A percentile compares a stretch with the other conserved stretches of the same genome.
phyloP scores from a whole-genome alignment of 2,888 invertebrate species.

The Tupiocoris notatus region DNA sequence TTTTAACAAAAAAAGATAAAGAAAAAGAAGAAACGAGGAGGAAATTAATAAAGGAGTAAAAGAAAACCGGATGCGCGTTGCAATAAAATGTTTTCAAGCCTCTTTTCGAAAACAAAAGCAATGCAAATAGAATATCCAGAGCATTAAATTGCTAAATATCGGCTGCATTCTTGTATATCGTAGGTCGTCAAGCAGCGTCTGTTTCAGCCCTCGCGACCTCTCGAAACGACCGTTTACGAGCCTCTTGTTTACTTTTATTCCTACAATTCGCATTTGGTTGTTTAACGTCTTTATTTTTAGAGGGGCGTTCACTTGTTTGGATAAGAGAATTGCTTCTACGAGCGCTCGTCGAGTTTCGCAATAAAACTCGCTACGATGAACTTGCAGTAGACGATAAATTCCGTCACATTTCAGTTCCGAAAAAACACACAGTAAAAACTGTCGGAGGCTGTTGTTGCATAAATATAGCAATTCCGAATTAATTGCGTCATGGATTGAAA shows the following conservation, averaged over 20 bases:
- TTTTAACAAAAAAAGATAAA: neutral
- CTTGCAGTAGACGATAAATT: neutral
- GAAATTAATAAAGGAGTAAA: neutral
- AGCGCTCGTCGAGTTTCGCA: neutral
- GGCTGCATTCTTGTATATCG: neutral
- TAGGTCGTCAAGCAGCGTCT: neutral
- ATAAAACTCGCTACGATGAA: neutral
- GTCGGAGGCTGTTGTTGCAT: no score
- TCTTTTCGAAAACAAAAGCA: neutral
- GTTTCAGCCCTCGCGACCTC: neutral
- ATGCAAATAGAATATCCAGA: neutral
- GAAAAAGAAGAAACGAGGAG: no score
- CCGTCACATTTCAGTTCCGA: no score
- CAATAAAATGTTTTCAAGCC: neutral
- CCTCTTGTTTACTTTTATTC: neutral
- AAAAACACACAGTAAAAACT: no score
- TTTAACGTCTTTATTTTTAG: neutral
- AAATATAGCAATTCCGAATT: no score
- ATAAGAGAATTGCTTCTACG: neutral
- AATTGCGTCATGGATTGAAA: no score
- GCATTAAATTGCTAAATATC: neutral
- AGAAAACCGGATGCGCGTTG: neutral
- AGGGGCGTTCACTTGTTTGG: neutral
- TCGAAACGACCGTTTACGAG: neutral
- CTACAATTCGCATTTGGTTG: neutral